These are phyloP conservation scores for Podocnemis expansa DNA, from an alignment of 2,113 vertebrate species.

Conservation along the genomic window DNA sequence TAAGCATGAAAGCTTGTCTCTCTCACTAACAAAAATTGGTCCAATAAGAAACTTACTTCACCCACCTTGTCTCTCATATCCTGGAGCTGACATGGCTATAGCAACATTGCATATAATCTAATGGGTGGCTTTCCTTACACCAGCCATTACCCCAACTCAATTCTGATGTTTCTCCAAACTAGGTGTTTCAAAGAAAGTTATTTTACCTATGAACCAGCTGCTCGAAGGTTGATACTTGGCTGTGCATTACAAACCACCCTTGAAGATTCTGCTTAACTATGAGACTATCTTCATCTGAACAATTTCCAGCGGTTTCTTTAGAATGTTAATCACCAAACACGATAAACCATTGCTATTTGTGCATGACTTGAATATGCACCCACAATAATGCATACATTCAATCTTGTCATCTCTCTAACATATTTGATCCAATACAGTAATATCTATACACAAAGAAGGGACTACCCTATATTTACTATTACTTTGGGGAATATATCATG, in stretches of 20 bases:
- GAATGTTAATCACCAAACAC: not conserved
- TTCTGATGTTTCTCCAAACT: not conserved
- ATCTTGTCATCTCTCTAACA: fast-evolving
- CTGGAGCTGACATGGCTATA: not conserved
- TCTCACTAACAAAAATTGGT: not conserved
- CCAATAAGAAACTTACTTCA: not conserved
- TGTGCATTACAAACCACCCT: not conserved
- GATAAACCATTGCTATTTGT: fast-evolving
- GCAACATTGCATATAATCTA: not conserved
- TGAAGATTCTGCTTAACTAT: not conserved
- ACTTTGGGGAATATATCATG: too few relatives aligned
- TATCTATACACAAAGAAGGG: not conserved
- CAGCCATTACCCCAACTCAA: not conserved
- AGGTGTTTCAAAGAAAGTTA: not conserved
- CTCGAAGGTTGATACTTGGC: not conserved
- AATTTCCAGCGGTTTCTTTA: not conserved
- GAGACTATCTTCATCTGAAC: not conserved
- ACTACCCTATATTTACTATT: not conserved
- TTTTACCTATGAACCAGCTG: not conserved
- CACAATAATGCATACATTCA: not conserved
- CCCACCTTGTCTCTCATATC: not conserved
- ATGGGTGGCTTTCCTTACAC: not conserved
- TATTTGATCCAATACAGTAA: not conserved
- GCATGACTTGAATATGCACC: not conserved
- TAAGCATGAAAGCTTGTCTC: not conserved